Evolutionary conservation across 2,888 invertebrate genomes (phyloP).

Genomic region (Apodemia zela): DNA sequence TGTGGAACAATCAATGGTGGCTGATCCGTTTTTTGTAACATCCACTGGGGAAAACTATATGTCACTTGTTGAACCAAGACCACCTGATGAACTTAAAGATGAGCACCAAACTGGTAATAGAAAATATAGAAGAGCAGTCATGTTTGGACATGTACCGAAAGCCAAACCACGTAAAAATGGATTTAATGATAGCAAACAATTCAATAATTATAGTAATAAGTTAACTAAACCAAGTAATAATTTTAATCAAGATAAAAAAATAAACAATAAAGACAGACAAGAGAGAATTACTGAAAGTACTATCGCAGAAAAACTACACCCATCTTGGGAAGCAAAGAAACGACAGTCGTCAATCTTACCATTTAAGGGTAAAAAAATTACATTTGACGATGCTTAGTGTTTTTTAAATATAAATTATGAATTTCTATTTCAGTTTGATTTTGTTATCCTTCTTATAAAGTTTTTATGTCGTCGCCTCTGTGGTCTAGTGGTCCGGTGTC

Average conservation of each 20-base stretch:
- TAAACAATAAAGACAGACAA: conserved; percentile 27
- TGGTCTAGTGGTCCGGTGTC: no score
- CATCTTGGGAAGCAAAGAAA: conserved; percentile 78
- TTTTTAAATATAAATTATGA: conserved; percentile 18
- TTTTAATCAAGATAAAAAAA: conserved; percentile 24
- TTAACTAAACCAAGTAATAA: conserved; percentile 4
- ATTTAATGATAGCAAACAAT: conserved; percentile 34
- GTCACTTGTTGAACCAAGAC: conserved; percentile 65
- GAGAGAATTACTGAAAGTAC: conserved; percentile 27
- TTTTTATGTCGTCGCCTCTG: no score
- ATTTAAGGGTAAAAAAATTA: conserved; percentile 71
- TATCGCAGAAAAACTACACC: conserved; percentile 67
- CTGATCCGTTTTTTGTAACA: conserved; percentile 72
- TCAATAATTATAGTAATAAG: conserved; percentile 29
- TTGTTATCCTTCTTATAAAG: no score
- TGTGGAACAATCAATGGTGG: conserved; percentile 47
- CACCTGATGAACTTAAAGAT: conserved; percentile 69
- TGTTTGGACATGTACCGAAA: conserved; percentile 67
- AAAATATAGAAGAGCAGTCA: conserved; percentile 62
- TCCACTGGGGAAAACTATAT: conserved; percentile 67
- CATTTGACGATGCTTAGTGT: conserved; percentile 57
- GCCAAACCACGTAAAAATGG: conserved; percentile 42
- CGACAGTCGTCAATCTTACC: conserved; percentile 65
- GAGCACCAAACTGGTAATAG: conserved; percentile 65
- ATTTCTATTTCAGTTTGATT: no score